Evolutionary conservation across 1,140 invertebrate genomes (phyloP), one percentile per base, ranked within the genome.

Genomic region (Phymorhynchus buccinoides): DNA sequence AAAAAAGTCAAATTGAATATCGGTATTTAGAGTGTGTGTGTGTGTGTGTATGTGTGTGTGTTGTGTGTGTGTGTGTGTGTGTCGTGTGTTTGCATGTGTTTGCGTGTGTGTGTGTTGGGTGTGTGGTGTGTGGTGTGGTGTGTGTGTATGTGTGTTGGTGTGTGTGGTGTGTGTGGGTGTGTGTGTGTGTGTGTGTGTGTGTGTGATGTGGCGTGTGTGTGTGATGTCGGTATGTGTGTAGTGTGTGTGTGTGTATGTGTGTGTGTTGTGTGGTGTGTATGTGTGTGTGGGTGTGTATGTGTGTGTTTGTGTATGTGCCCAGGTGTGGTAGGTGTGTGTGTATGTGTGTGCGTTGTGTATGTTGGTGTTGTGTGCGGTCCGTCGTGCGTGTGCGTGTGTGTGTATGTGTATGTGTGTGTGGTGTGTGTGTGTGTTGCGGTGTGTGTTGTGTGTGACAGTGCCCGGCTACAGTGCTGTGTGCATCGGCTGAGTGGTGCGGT

Each of bases 401-500:
- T 62, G 12, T 62, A 22, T 62, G 56, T 62, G 56, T 62, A 27
- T 62, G 56, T 62, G 56, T 27, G 48, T 52, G 0, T 18, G 22
- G 18, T 48, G 18, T 18, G 18, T 48, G 44, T 9, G 18, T 48
- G 44, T 6, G 18, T 48, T 6, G 44, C 18, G 6, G 6, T 62
- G 56, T 16, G 56, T 62, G 0, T 62, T 4, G 22, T 16, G 22
- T 16, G 22, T 12, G 22, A 27, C 71, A 73, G 90, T 88, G 73
- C 89, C 1, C 80, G 91, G 16, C 84, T 92, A 91, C 91, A 62
- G 85, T 90, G 62, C 71, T 92, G 1, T 92, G 88, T 88, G 88
- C 56, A 35, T 90, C 44, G 91, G 91, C 77, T 91, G 88, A 86
- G 73, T 90, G 78, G 86, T 91, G 37, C 86, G 91, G 83, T 92